Base-by-base conservation (phyloP, 2,888 invertebrate genomes). In the Ophion obscuratus region DNA sequence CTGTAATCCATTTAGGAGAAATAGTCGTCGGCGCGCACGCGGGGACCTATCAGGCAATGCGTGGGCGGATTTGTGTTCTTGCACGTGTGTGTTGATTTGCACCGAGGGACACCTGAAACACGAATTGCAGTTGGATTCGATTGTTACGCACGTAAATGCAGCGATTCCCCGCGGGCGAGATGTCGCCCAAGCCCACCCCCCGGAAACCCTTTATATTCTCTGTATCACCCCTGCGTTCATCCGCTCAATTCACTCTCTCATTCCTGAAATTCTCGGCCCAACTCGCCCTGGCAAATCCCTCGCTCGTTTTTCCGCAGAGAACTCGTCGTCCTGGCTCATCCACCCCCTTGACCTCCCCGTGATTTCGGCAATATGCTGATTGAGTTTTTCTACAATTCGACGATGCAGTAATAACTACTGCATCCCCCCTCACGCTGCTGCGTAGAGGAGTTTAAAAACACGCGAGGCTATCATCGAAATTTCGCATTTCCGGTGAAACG, bases 1-100 rank as follows among this genome's bases (percentile, higher is more conserved):
- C 68, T 86, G 86, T 86, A 86, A 86, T 86, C 86, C 84, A 81
- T 86, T 86, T 86, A 84, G 81, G 62, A 81, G 81, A 81, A 70
- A 81, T 81, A 75, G 74, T 84, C 83, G 70, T 40, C 78, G 59
- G 59, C 70, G 59, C 74, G 66, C 47, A 57, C 44, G 14, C 47
- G n/a, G 11, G 57, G 53, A 17, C 40, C 40, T 6, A 17, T 4
- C 53, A 17, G 17, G 53, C 53, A 14, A 53, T 53, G 57, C 36
- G 66, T 73, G 47, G 14, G 74, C 20, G 27, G 31, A 24, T 74
- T 53, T 53, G 68, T 53, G 31, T 57, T 47, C 20, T 0, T 27
- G 67, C 24, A 44, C 14, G 7, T 77, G 40, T 68, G 40, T 64
- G 31, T 78, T n/a, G 20, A 76, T 76, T 59, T 47, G 79, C 24